Base-by-base conservation (phyloP, 2,888 invertebrate species). In the Sialis lutaria region DNA sequence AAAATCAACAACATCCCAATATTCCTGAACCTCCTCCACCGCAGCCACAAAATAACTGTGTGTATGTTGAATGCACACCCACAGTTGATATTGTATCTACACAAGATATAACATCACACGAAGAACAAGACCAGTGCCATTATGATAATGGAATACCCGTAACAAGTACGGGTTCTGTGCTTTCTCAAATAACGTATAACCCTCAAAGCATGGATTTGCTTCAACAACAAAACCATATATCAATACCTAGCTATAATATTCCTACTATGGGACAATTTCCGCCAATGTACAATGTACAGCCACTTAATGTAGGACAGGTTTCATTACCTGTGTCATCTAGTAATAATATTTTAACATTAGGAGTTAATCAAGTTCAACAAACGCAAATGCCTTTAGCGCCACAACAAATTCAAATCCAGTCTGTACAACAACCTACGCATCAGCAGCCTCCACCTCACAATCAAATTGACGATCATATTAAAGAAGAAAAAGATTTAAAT, bases 171-270 rank as follows among this genome's bases (percentile, higher is more conserved):
- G 46, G 54, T 10, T 55, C 57, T 10, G 55, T 59, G 9, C 46
- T 63, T 12, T 52, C 56, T 8, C 60, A 58, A 53, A 58, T 63
- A 30, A 61, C 58, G 51, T 64, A 62, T 50, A 61, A 60, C 49
- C 52, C 58, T 6, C 59, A 55, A 51, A 37, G 13, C 9, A 44
- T 32, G 40, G 40, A 44, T 46, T 43, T 30, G 40, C 12, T 12
- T 12, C 44, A 39, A 8, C 50, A 58, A 6, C 60, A 60, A 49
- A 58, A 55, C 52, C 58, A 57, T 47, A 46, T 62, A 44, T 44
- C 59, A 30, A 48, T 63, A 35, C 52, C 53, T 34, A 54, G 56
- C 33, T 62, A 62, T 49, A 54, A 50, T 47, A 51, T 62, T 48
- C 61, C 61, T 48, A 54, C 56, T 40, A 57, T 63, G 30, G 54